These are phyloP conservation scores for Spialia ferax DNA, from an alignment of 2,888 invertebrate genomes.

Conservation along the genomic window DNA sequence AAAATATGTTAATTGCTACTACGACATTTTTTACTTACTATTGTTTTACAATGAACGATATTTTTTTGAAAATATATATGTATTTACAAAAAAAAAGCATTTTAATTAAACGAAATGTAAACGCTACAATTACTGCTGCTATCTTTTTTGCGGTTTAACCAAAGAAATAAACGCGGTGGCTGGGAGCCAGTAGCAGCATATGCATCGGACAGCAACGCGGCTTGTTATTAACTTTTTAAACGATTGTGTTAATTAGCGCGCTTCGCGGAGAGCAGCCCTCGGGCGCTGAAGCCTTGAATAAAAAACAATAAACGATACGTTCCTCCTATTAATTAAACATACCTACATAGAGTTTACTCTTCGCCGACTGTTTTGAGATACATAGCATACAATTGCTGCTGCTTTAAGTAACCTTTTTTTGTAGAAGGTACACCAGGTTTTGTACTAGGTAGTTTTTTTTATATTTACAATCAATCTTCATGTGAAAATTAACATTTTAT, in stretches of 20 bases:
- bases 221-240: conserved; percentile 82
- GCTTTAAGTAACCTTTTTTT: background rate
- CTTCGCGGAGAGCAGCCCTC: conserved; percentile 66
- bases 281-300: conserved; percentile 60
- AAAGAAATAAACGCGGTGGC: conserved; percentile 40
- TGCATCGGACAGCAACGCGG: conserved; percentile 73
- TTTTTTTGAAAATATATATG: background rate
- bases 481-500: no score
- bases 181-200: conserved; percentile 57
- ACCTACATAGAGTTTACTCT: conserved; percentile 14
- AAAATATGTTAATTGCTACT: conserved; percentile 51
- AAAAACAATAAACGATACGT: conserved; percentile 73
- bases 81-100: background rate
- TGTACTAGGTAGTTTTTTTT: no score
- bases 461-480: no score
- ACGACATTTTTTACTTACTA: conserved; percentile 28
- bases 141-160: conserved; percentile 31
- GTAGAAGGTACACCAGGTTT: background rate
- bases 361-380: background rate
- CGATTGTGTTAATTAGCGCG: conserved; percentile 83
- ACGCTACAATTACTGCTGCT: conserved; percentile 19
- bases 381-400: conserved; percentile 1
- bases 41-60: background rate
- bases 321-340: conserved; percentile 70
- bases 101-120: conserved; percentile 37